Conservation (phyloP, 2,113 vertebrate genomes). For the Xiphophorus maculatus region DNA sequence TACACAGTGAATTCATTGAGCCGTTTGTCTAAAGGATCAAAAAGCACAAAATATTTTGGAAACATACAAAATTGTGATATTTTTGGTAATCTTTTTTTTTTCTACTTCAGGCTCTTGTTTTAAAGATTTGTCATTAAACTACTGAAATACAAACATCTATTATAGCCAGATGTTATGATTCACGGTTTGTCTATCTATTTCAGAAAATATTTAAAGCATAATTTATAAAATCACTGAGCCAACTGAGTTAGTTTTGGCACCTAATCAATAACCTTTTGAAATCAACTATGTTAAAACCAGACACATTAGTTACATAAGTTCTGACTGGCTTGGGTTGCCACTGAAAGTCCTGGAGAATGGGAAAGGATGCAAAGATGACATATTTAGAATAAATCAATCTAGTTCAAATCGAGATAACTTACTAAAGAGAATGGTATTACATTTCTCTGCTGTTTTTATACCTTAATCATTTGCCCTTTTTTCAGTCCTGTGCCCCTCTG, state of each 20-base stretch:
- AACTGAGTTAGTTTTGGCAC: neutral
- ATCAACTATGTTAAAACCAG: neutral
- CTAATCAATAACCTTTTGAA: neutral
- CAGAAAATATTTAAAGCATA: no score
- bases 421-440: neutral
- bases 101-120: neutral
- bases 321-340: neutral
- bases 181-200: neutral
- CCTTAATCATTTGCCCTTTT: conserved; percentile 24
- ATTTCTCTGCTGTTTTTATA: neutral
- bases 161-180: neutral
- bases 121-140: neutral
- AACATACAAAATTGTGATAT: no score
- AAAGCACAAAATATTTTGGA: no score
- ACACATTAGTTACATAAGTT: neutral
- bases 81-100: neutral
- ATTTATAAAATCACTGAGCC: neutral
- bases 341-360: neutral
- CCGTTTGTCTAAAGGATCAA: no score
- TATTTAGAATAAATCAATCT: neutral
- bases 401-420: neutral
- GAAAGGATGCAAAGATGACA: neutral
- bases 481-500: neutral
- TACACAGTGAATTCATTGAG: no score
- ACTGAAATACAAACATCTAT: neutral